Percentiles rank a stretch among this genome's conserved stretches.
Conservation (phyloP, 1,140 invertebrate genomes). For the Trichonephila inaurata region DNA sequence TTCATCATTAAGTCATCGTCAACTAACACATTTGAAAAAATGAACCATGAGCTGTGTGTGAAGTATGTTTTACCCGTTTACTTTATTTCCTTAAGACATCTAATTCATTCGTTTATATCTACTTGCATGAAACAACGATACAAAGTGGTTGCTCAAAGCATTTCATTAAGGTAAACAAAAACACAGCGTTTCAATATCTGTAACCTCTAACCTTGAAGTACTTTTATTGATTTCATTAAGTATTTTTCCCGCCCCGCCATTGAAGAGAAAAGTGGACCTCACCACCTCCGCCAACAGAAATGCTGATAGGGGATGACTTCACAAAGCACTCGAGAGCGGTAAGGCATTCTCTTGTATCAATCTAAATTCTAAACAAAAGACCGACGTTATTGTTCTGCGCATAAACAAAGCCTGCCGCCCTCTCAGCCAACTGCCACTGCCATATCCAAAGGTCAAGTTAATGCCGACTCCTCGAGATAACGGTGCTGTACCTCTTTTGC, state of each 20-base stretch:
- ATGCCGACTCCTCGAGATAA: constrained; percentile 12
- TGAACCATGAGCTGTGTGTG: too few species aligned
- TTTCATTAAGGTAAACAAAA: background rate
- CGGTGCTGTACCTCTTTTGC: constrained; percentile 22
- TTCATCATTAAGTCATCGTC: too few species aligned
- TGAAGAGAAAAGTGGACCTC: background rate
- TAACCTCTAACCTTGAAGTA: background rate
- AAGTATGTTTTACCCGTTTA: too few species aligned
- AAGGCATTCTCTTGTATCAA: constrained; percentile 50
- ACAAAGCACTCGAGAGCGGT: constrained; percentile 39
- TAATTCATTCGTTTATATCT: background rate
- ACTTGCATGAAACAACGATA: too few species aligned
- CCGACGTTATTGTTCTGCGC: constrained; percentile 33
- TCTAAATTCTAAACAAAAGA: constrained; percentile 62
- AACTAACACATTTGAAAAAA: too few species aligned
- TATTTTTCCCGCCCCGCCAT: constrained; percentile 1
- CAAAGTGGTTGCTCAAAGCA: too few species aligned
- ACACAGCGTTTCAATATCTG: background rate
- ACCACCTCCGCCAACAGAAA: background rate
- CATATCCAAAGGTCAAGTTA: constrained; percentile 66
- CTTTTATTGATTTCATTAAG: background rate
- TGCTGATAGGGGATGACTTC: background rate
- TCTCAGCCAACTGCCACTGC: constrained; percentile 51
- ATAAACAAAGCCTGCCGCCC: constrained; percentile 49
- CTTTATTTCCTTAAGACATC: too few species aligned